Conservation (phyloP, 2,888 invertebrate species). For the Clivina fossor region DNA sequence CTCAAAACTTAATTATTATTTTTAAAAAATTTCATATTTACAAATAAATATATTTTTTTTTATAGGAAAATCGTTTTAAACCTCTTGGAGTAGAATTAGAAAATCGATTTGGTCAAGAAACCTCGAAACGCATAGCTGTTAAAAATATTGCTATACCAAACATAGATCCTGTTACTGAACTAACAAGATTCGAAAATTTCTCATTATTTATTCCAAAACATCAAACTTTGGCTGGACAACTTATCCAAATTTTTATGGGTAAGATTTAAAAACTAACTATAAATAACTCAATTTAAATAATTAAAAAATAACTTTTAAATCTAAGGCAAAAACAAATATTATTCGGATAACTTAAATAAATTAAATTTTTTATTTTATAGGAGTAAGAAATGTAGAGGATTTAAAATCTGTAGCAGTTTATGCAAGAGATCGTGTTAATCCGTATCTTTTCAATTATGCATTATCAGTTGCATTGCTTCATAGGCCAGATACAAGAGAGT, state of each 20-base stretch:
- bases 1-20: no score
- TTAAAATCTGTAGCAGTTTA: slow-evolving; percentile 71
- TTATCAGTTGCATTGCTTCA: slow-evolving; percentile 76
- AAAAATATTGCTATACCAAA: slow-evolving; percentile 59
- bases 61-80: slow-evolving; percentile 58
- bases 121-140: slow-evolving; percentile 59
- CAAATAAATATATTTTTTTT: slow-evolving; percentile 3
- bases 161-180: slow-evolving; percentile 51
- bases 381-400: slow-evolving; percentile 70
- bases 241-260: slow-evolving; percentile 71
- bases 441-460: slow-evolving; percentile 78
- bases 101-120: slow-evolving; percentile 60
- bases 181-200: slow-evolving; percentile 66
- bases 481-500: slow-evolving; percentile 68
- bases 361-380: slow-evolving; percentile 55
- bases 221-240: slow-evolving; percentile 67
- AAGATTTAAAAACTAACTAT: slow-evolving; percentile 43
- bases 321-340: no score
- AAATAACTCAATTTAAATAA: background rate
- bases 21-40: no score
- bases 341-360: no score
- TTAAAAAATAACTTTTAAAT: no score
- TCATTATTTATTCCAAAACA: slow-evolving; percentile 76
- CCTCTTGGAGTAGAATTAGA: slow-evolving; percentile 61
- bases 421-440: slow-evolving; percentile 73